Evolutionary conservation across 2,888 invertebrate genomes (phyloP).

Genomic region (Stomorhina lunata): DNA sequence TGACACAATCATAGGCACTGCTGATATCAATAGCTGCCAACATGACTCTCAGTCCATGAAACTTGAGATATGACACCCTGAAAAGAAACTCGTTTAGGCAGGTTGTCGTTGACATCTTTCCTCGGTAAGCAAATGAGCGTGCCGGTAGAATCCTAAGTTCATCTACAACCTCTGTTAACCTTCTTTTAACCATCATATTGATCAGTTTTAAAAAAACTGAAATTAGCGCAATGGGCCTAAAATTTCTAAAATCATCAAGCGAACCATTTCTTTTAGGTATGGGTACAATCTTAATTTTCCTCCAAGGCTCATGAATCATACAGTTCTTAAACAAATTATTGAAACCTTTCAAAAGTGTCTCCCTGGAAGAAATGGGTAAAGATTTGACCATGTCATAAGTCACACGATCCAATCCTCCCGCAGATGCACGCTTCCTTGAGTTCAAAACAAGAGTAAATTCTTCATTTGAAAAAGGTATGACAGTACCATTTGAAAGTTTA

Average conservation of each 20-base stretch:
- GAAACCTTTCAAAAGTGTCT: too few relatives aligned
- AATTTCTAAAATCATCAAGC: neutral
- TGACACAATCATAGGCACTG: slow-evolving; percentile 13
- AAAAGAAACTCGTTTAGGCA: slow-evolving; percentile 2
- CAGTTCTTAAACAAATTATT: too few relatives aligned
- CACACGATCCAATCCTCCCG: neutral
- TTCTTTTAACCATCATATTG: slow-evolving; percentile 5
- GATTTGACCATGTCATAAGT: neutral
- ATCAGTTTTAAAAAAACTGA: slow-evolving; percentile 20
- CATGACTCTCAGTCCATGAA: neutral
- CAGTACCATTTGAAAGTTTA: neutral
- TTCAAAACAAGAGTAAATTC: neutral
- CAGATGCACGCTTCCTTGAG: neutral
- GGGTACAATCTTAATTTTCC: too few relatives aligned
- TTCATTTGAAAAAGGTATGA: neutral
- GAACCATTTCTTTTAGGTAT: neutral
- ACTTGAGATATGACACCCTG: neutral
- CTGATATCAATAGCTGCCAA: neutral
- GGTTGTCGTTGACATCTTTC: neutral
- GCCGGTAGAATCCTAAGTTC: neutral
- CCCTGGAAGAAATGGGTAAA: neutral
- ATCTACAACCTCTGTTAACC: neutral
- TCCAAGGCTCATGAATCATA: too few relatives aligned
- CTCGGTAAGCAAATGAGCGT: slow-evolving; percentile 6
- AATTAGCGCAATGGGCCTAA: slow-evolving; percentile 21